Base-by-base conservation (phyloP, 2,888 invertebrate species). In the Drosophila pegasa region DNA sequence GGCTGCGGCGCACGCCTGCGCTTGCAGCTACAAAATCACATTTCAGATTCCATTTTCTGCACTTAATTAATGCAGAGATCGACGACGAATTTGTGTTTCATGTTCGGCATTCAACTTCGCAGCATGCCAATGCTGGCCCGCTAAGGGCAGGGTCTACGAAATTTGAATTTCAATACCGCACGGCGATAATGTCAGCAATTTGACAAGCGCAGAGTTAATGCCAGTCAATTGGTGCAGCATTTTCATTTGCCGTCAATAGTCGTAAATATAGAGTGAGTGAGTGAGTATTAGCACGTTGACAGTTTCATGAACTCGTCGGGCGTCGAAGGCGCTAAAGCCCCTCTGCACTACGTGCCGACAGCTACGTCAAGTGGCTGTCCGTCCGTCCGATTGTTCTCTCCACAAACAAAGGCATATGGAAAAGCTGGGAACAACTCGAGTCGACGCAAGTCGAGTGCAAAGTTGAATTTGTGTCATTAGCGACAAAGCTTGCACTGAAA, bases 51-150 rank as follows among this genome's bases (percentile, higher is more conserved):
- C 70, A 68, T 65, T 75, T 71, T 70, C 55, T 60, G 71, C 63
- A 62, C 55, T 75, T 76, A 71, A 76, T 76, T 76, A 76, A 76
- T 80, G 58, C 76, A 63, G 60, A 75, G 71, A 71, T 71, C 71
- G 76, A 65, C 71, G 76, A 65, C 55, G 69, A 62, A 55, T 61
- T 67, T 43, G 51, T 48, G 20, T 47, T 16, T 45, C 40, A 40
- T 10, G 45, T 38, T 20, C 65, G 77, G 72, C 72, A 73, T 73
- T 74, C 50, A 67, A 74, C 63, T 78, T 68, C 75, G 38, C 79
- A 75, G 75, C 79, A 74, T 78, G 79, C 75, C 79, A 75, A 67
- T 75, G 73, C 48, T 7, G 16, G 20, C 58, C 10, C n/a, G 29
- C 16, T 29, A 64, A 74, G 79, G 69, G 79, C 69, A 75, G 75